These are phyloP conservation scores for Pipistrellus nathusii DNA, from an alignment of 2,797 vertebrate species.

Conservation along the genomic window DNA sequence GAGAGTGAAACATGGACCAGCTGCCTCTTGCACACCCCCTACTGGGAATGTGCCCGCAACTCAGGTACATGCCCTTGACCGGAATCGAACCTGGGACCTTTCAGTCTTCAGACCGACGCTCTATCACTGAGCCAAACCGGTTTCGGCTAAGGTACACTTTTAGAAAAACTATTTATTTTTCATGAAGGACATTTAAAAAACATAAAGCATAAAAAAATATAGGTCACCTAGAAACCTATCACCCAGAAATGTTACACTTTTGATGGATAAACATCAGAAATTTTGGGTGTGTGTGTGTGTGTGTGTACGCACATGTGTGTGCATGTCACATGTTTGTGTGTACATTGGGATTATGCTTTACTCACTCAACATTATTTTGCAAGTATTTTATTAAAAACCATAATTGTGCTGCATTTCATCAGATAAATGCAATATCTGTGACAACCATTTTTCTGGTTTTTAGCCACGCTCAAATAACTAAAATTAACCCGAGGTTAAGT, in stretches of 20 bases:
- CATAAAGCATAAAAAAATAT: not conserved
- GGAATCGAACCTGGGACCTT: too few species aligned
- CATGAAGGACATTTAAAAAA: slow-evolving; percentile 41
- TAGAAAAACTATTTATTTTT: not conserved
- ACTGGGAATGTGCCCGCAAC: too few species aligned
- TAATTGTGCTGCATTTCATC: not conserved
- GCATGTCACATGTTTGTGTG: not conserved
- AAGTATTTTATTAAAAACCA: slow-evolving; percentile 32
- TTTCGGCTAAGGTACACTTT: not conserved
- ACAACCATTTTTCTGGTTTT: not conserved
- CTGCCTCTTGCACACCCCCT: too few species aligned
- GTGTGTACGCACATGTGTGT: not conserved
- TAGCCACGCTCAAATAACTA: not conserved
- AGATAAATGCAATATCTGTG: not conserved
- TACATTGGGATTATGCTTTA: not conserved
- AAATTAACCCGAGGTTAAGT: slow-evolving; percentile 35
- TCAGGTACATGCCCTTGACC: too few species aligned
- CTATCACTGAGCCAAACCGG: too few species aligned
- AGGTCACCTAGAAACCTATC: not conserved
- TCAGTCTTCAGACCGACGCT: too few species aligned
- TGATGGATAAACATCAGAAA: not conserved
- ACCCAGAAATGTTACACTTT: not conserved
- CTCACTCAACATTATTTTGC: slow-evolving; percentile 15
- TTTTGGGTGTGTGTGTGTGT: not conserved
- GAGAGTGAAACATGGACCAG: too few species aligned